phyloP scores from a whole-genome alignment of 2,113 vertebrate species.

The Melospiza melodia region DNA sequence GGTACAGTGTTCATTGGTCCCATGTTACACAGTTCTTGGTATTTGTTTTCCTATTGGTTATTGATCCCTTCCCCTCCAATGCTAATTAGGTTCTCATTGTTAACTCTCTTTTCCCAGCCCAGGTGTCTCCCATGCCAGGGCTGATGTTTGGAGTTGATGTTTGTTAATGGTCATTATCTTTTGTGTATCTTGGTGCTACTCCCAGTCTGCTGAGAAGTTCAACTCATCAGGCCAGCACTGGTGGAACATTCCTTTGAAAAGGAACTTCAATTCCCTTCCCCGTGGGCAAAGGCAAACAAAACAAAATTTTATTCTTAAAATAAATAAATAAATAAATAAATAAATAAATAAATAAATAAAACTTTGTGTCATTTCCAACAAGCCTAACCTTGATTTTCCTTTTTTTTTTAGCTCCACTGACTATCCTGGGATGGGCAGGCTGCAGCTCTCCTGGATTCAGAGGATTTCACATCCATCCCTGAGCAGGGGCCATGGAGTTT shows the following conservation, averaged over 20 bases:
- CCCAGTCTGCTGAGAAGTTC: neutral
- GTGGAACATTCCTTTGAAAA: neutral
- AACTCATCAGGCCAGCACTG: neutral
- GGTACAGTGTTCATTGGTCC: neutral
- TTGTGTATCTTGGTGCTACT: neutral
- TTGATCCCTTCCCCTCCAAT: neutral
- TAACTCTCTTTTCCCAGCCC: neutral
- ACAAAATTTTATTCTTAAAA: neutral
- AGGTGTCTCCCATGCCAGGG: neutral
- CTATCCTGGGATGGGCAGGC: neutral
- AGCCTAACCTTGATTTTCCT: neutral
- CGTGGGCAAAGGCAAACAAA: neutral
- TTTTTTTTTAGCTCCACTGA: neutral
- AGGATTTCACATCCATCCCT: neutral
- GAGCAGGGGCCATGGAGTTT: neutral
- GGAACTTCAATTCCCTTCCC: neutral
- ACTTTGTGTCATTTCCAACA: neutral
- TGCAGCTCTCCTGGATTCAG: neutral
- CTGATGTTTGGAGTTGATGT: too few species aligned
- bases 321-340: neutral
- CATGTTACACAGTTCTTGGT: too few species aligned
- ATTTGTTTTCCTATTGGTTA: neutral
- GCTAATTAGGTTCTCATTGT: neutral
- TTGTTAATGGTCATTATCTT: neutral
- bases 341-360: neutral